Percentiles rank a stretch among this genome's conserved stretches.
Evolutionary conservation across 2,888 invertebrate species (phyloP).

Genomic region (Platynereis dumerilii): DNA sequence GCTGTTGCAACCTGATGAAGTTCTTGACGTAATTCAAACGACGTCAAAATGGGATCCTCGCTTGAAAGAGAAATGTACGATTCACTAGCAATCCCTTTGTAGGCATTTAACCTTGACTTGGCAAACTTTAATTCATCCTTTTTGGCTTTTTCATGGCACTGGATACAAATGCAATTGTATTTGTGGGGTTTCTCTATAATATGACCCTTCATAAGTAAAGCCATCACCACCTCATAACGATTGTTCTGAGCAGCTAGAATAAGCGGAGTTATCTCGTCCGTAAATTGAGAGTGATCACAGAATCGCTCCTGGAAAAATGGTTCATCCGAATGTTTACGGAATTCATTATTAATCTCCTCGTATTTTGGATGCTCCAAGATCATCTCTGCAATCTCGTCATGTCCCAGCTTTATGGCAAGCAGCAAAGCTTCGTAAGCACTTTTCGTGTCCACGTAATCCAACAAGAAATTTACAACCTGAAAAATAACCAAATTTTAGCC

Average conservation of each 20-base stretch:
- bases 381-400: constrained; percentile 60
- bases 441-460: constrained; percentile 54
- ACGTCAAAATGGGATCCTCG: constrained; percentile 60
- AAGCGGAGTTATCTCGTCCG: constrained; percentile 36
- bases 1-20: constrained; percentile 50
- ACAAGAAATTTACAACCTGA: constrained; percentile 55
- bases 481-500: constrained; percentile 11
- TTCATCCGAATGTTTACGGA: constrained; percentile 49
- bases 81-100: constrained; percentile 57
- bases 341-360: constrained; percentile 41
- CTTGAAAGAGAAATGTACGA: constrained; percentile 59
- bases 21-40: constrained; percentile 55
- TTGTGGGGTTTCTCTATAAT: constrained; percentile 58
- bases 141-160: constrained; percentile 53
- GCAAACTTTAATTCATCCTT: constrained; percentile 60
- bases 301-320: constrained; percentile 47
- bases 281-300: constrained; percentile 36
- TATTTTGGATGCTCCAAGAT: constrained; percentile 60
- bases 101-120: constrained; percentile 58
- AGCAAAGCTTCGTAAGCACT: constrained; percentile 59
- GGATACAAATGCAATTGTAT: constrained; percentile 55
- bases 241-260: constrained; percentile 37
- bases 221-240: constrained; percentile 37
- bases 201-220: constrained; percentile 50
- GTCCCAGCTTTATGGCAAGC: constrained; percentile 59